Evolutionary conservation across 2,888 invertebrate species (phyloP), one percentile per base, ranked within the genome.

Genomic region (Saturnia pavonia): DNA sequence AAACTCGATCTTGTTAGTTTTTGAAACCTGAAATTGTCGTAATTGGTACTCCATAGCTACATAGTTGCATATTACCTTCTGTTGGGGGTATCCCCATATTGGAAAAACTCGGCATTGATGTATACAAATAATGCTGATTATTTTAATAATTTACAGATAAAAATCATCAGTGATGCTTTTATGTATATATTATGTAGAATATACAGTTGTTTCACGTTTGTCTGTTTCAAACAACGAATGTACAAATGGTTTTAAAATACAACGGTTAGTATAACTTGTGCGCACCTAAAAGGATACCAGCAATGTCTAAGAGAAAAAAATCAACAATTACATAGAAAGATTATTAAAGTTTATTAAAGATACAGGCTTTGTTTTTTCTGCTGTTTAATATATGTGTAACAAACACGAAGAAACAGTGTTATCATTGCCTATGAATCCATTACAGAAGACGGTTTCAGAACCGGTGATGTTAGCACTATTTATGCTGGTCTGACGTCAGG

Each of bases 401-500:
- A 84, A 82, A 82, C 80, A 84, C 85, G 78, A 87, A 87, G 86
- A 89, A 91, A 83, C 83, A 85, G 87, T 90, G 87, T 88, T 90
- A 90, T 87, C 88, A 84, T 88, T 88, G 86, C 83, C 80, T 85
- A 87, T 9, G 22, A 85, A 87, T 85, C 88, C 84, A 88, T 91
- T 88, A 88, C 84, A 80, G 84, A 84, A 84, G 84, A 84, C 82
- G 81, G 83, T 81, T 81, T 80, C 75, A 75, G 76, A 79, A 76
- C 81, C 85, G 81, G 80, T 82, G 77, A 83, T 85, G 82, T 82
- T 79, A 73, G 77, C 78, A 77, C 78, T 82, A 83, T 82, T 80
- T 80, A 78, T 77, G 78, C 80, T 77, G 78, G 79, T 77, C 79
- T 88, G 87, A 91, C 89, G 88, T 89, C 74, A 79, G 78, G 83